Percentiles rank a stretch among this genome's conserved stretches.
Conservation (phyloP, 1,140 invertebrate genomes). For the Orussus abietinus region DNA sequence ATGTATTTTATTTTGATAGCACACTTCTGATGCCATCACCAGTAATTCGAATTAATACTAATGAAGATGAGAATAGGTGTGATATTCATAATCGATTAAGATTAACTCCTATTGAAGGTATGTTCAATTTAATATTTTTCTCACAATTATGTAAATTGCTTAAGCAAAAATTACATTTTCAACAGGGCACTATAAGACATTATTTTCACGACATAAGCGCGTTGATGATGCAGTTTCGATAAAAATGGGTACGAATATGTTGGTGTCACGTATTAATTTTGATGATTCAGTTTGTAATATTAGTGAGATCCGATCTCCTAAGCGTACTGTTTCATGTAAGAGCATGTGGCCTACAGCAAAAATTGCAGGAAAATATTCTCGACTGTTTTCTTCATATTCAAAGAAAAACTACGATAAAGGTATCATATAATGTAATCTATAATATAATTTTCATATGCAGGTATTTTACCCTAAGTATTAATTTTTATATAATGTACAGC, state of each 20-base stretch:
- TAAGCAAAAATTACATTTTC: conserved; percentile 10
- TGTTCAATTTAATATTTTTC: conserved; percentile 5
- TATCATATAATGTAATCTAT: conserved; percentile 11
- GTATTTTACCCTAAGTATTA: background rate
- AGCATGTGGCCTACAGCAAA: conserved; percentile 13
- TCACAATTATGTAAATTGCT: conserved; percentile 1
- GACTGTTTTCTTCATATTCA: conserved; percentile 25
- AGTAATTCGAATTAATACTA: conserved; percentile 29
- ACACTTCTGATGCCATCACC: conserved; percentile 34
- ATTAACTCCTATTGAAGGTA: conserved; percentile 38
- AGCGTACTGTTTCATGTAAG: conserved; percentile 9
- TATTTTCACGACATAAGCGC: conserved; percentile 34
- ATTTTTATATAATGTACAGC: conserved; percentile 18
- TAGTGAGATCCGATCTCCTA: conserved; percentile 15
- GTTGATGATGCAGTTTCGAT: conserved; percentile 12
- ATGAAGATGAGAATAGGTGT: conserved; percentile 13
- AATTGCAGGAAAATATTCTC: conserved; percentile 29
- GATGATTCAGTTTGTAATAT: conserved; percentile 25
- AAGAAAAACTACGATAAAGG: conserved; percentile 18
- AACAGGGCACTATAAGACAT: conserved; percentile 29
- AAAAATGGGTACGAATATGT: conserved; percentile 19
- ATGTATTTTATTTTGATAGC: conserved; percentile 15
- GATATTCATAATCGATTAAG: conserved; percentile 26
- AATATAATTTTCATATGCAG: conserved; percentile 2
- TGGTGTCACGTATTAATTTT: conserved; percentile 34